These are phyloP conservation scores for Drosophila melanogaster DNA, from an alignment of 1,140 invertebrate genomes.

Conservation along the genomic window DNA sequence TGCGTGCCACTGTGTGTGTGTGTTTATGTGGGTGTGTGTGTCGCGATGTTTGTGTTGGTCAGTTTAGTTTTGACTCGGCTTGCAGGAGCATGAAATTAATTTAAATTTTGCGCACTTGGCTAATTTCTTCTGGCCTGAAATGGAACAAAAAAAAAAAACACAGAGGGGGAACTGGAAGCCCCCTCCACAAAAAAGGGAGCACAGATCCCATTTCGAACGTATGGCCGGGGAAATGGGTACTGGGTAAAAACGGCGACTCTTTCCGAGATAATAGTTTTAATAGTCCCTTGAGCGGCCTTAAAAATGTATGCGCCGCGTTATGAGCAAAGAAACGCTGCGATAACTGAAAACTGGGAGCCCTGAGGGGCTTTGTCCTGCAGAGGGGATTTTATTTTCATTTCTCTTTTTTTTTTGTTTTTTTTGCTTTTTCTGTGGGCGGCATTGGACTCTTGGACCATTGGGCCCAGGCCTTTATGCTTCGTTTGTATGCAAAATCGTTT, in stretches of 20 bases:
- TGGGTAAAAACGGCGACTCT: slow-evolving; percentile 22
- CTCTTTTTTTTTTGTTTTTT: slow-evolving; percentile 1
- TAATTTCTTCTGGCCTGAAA: slow-evolving; percentile 65
- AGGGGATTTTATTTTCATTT: neutral
- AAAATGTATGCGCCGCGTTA: slow-evolving; percentile 64
- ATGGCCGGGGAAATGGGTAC: slow-evolving; percentile 6
- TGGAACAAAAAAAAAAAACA: slow-evolving; percentile 23
- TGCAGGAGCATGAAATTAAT: slow-evolving; percentile 74
- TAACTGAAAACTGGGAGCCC: slow-evolving; percentile 34
- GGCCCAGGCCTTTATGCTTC: slow-evolving; percentile 34
- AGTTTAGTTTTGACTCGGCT: slow-evolving; percentile 65
- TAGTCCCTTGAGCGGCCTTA: slow-evolving; percentile 66
- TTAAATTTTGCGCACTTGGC: slow-evolving; percentile 76
- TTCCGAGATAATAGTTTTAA: slow-evolving; percentile 71
- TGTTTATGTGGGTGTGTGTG: slow-evolving; percentile 15
- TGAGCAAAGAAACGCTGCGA: slow-evolving; percentile 59
- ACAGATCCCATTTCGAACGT: slow-evolving; percentile 24
- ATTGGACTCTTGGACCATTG: slow-evolving; percentile 16
- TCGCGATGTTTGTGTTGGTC: slow-evolving; percentile 53
- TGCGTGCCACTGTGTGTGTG: slow-evolving; percentile 4
- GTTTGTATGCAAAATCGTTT: slow-evolving; percentile 54
- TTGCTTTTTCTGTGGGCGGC: neutral
- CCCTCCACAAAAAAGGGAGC: slow-evolving; percentile 5
- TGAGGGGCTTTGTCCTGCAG: slow-evolving; percentile 6
- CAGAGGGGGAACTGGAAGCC: neutral